A percentile compares a stretch with the other conserved stretches of the same genome.
These are phyloP conservation scores for Stegana nigrithorax DNA, from an alignment of 2,888 invertebrate species.

Conservation along the genomic window DNA sequence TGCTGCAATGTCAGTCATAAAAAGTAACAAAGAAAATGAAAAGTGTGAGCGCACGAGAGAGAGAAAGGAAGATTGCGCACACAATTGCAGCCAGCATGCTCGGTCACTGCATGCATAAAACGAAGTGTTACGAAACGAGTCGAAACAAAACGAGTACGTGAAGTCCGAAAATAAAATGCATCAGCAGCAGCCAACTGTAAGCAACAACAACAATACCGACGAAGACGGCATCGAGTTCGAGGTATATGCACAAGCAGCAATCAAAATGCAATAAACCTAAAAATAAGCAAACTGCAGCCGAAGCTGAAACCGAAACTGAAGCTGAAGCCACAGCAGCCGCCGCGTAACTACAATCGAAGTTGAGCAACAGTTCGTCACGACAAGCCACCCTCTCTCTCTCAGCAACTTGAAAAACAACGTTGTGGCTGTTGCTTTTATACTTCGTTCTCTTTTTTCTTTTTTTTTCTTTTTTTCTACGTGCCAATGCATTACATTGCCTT, in stretches of 20 bases:
- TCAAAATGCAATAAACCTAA: not conserved
- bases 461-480: not conserved
- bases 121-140: too few species aligned
- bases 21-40: not conserved
- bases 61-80: not conserved
- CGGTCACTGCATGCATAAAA: too few species aligned
- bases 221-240: not conserved
- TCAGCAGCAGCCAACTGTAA: conserved; percentile 2
- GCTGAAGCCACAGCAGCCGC: too few species aligned
- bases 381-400: not conserved
- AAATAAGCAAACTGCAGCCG: not conserved
- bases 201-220: conserved; percentile 22
- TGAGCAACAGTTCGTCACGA: conserved; percentile 1
- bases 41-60: not conserved
- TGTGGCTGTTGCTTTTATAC: not conserved
- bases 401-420: too few species aligned
- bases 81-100: too few species aligned
- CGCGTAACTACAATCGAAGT: too few species aligned
- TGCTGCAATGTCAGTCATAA: too few species aligned
- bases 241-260: not conserved
- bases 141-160: too few species aligned
- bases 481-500: too few species aligned
- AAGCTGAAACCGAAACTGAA: not conserved
- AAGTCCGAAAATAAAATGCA: not conserved
- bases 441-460: not conserved